Evolutionary conservation across 1,140 invertebrate species (phyloP).

Genomic region (Lysiphlebus fabarum): DNA sequence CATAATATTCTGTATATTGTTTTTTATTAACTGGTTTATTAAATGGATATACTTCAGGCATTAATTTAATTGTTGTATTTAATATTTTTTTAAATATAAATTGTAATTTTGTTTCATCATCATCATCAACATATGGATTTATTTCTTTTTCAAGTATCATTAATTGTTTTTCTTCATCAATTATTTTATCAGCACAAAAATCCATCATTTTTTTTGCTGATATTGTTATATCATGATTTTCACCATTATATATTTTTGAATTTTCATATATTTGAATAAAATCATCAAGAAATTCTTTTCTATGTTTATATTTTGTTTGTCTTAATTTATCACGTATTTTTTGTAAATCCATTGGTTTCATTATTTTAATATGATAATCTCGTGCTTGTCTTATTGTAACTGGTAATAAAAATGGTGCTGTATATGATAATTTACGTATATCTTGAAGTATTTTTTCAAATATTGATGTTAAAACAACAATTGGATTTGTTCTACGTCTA

Average conservation of each 20-base stretch:
- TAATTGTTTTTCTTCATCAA: constrained; percentile 90
- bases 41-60: constrained; percentile 91
- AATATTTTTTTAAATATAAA: constrained; percentile 92
- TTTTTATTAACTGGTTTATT: constrained; percentile 96
- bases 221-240: constrained; percentile 79
- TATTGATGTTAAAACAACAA: constrained; percentile 90
- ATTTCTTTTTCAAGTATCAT: constrained; percentile 97
- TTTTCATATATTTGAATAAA: constrained; percentile 96
- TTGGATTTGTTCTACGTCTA: constrained; percentile 90
- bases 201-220: constrained; percentile 86
- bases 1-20: constrained; percentile 90
- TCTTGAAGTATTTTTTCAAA: constrained; percentile 94
- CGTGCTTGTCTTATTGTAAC: constrained; percentile 90
- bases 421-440: constrained; percentile 87
- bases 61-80: constrained; percentile 80
- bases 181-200: constrained; percentile 77
- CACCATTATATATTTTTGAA: constrained; percentile 89
- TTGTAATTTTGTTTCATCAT: constrained; percentile 94
- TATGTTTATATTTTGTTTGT: constrained; percentile 88
- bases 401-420: constrained; percentile 88
- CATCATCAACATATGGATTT: constrained; percentile 95
- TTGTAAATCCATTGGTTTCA: constrained; percentile 94
- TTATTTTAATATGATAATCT: constrained; percentile 91
- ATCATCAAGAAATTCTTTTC: constrained; percentile 92
- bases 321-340: constrained; percentile 91